Conservation (phyloP, 2,888 invertebrate species). For the Hesperia comma region DNA sequence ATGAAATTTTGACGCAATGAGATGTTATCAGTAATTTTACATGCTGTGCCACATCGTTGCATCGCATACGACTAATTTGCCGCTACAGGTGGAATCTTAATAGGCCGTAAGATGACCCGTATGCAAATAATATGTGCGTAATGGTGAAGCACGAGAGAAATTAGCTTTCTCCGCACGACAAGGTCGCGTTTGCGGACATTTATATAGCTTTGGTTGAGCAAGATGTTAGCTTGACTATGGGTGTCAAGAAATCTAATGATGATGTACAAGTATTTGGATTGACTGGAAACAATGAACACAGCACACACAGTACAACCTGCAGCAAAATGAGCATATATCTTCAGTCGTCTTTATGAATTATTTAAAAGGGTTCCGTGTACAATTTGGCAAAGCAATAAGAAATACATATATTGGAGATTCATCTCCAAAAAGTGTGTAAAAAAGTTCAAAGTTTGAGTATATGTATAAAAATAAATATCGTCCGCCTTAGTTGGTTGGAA, state of each 20-base stretch:
- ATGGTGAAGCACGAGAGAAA: slow-evolving; percentile 31
- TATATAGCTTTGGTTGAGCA: neutral
- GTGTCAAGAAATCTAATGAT: neutral
- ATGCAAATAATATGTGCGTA: slow-evolving; percentile 35
- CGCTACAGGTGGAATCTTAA: slow-evolving; percentile 23
- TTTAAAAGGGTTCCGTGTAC: no score
- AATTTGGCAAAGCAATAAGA: no score
- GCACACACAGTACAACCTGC: no score
- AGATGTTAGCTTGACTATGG: slow-evolving; percentile 11
- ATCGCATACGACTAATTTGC: neutral
- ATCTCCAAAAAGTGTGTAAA: no score
- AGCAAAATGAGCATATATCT: no score
- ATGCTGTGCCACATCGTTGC: neutral
- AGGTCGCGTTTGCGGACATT: slow-evolving; percentile 16
- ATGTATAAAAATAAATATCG: no score
- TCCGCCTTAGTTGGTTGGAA: no score
- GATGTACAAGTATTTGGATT: no score
- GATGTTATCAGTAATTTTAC: neutral
- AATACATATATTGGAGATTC: no score
- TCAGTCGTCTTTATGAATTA: no score
- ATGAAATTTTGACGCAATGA: neutral
- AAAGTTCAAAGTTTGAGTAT: no score
- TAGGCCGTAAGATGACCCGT: slow-evolving; percentile 26
- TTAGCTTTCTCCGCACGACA: slow-evolving; percentile 30
- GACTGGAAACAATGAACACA: no score